A percentile compares a stretch with the other conserved stretches of the same genome.
Evolutionary conservation across 2,888 invertebrate species (phyloP).

Genomic region (Eilema depressum): DNA sequence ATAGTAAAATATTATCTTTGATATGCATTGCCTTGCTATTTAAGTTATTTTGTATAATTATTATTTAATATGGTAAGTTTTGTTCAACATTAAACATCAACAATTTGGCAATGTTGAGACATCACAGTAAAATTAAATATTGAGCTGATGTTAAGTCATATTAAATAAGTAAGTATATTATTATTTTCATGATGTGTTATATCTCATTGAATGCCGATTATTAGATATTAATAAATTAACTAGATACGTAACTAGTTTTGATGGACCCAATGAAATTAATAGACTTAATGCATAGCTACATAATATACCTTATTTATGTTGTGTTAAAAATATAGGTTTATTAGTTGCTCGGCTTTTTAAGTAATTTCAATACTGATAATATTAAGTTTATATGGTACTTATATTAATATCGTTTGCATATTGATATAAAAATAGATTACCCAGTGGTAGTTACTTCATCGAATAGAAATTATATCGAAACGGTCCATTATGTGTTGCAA

Average conservation of each 20-base stretch:
- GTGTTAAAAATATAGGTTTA: neutral
- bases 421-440: neutral
- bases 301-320: neutral
- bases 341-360: neutral
- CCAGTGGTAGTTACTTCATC: neutral
- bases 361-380: neutral
- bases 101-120: neutral
- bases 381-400: neutral
- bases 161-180: neutral
- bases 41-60: neutral
- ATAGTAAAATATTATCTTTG: neutral
- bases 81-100: neutral
- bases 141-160: neutral
- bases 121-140: neutral
- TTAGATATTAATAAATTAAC: neutral
- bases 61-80: neutral
- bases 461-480: neutral
- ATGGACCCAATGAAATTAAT: neutral
- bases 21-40: neutral
- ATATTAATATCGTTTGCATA: neutral
- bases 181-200: neutral
- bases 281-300: neutral
- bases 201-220: neutral
- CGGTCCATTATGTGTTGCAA: neutral
- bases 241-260: neutral